These are phyloP conservation scores for Parotocinclus haroldoi DNA, from an alignment of 2,797 vertebrate genomes.

Conservation along the genomic window DNA sequence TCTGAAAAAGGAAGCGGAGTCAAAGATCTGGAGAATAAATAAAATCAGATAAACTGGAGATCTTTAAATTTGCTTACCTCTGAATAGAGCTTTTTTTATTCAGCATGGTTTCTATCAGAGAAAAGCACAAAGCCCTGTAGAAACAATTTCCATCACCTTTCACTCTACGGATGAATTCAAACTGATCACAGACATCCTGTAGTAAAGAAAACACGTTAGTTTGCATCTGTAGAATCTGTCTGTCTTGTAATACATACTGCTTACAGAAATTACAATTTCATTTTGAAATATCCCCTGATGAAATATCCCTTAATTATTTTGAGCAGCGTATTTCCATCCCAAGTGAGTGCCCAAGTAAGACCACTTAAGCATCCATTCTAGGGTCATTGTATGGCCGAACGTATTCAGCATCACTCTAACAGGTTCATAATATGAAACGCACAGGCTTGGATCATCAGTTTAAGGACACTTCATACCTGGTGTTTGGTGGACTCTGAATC, in stretches of 20 bases:
- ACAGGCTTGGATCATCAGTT: not conserved
- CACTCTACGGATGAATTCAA: constrained; percentile 73
- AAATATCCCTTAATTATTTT: too few relatives aligned
- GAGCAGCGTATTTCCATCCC: too few relatives aligned
- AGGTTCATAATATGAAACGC: too few relatives aligned
- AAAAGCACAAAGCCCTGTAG: constrained; percentile 80
- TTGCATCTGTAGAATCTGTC: too few relatives aligned
- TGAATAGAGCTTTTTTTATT: constrained; percentile 66
- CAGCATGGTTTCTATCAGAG: constrained; percentile 73
- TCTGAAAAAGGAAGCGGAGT: constrained; percentile 49
- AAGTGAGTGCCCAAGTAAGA: too few relatives aligned
- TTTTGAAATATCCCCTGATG: too few relatives aligned
- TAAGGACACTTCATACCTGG: constrained; percentile 60
- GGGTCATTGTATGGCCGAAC: too few relatives aligned
- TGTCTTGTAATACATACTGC: too few relatives aligned
- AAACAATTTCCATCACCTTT: constrained; percentile 85
- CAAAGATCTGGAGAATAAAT: not conserved
- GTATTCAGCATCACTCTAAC: too few relatives aligned
- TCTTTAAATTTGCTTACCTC: constrained; percentile 57
- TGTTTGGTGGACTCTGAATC: constrained; percentile 64
- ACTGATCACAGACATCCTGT: constrained; percentile 75
- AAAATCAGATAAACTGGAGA: too few relatives aligned
- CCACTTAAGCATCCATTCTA: too few relatives aligned
- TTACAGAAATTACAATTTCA: too few relatives aligned
- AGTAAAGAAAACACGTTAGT: constrained; percentile 14